Evolutionary conservation across 1,140 invertebrate genomes (phyloP), one percentile per base, ranked within the genome.

Genomic region (Drosophila tristis): DNA sequence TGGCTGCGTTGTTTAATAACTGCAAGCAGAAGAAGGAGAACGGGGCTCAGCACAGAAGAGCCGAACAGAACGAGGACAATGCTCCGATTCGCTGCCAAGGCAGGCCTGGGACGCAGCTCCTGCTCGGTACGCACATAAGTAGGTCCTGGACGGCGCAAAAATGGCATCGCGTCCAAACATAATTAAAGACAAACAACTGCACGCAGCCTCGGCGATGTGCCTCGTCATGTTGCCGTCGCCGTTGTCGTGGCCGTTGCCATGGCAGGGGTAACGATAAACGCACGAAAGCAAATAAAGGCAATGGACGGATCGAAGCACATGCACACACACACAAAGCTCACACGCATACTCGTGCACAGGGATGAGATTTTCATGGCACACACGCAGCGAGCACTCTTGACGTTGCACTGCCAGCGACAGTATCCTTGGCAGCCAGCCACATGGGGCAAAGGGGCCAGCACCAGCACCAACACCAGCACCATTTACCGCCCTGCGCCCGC

Each of bases 171-270:
- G 80, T 74, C 77, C 87, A 87, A 89, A 84, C 84, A 90, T 90
- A 90, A 90, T 90, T 90, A 90, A 90, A 90, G 82, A 80, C 82
- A 90, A 90, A 90, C 87, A 90, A 84, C 77, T 67, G 72, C 66
- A 59, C 39, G 60, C 61, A 66, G 47, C 48, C 42, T 7, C 7
- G 15, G 23, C n/a, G 39, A 31, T 15, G 47, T 35, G 5, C 20
- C 42, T 39, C 35, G 25, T 11, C 42, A 8, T 72, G 71, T 57
- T 78, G 70, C 49, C 64, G 60, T 16, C 45, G 51, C 45, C 53
- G 56, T 50, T 49, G 45, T 48, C 39, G 26, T 29, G 5, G 31
- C 31, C 9, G 31, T 35, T 50, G 31, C 42, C 23, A 26, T 47
- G 50, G 49, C 63, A 59, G 23, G 31, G 43, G 43, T 45, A 50